These are phyloP conservation scores for Sander vitreus DNA, from an alignment of 2,113 vertebrate genomes.

Conservation along the genomic window DNA sequence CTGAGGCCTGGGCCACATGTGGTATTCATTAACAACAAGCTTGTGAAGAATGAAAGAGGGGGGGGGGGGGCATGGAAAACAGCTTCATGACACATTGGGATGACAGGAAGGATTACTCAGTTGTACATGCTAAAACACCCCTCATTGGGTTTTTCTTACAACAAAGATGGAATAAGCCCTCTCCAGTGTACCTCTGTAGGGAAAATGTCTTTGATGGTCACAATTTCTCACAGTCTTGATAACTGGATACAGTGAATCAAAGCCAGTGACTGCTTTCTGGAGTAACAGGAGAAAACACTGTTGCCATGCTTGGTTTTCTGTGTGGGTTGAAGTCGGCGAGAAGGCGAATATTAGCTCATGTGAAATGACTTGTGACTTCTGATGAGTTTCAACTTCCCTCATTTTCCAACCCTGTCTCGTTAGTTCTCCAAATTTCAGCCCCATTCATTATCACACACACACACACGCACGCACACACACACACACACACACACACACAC, in stretches of 20 bases:
- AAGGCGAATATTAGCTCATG: conserved; percentile 61
- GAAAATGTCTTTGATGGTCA: conserved; percentile 62
- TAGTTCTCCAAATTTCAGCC: conserved; percentile 58
- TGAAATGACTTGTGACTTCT: conserved; percentile 62
- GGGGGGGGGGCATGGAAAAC: conserved; percentile 75
- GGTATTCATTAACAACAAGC: conserved; percentile 84
- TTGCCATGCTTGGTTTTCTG: conserved; percentile 59
- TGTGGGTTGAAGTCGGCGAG: conserved; percentile 62
- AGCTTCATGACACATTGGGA: conserved; percentile 83
- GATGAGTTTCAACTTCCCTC: conserved; percentile 54
- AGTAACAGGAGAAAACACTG: conserved; percentile 58
- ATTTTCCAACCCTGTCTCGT: conserved; percentile 44
- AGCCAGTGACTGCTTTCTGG: conserved; percentile 39
- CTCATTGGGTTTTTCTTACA: conserved; percentile 58
- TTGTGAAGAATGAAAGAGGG: conserved; percentile 69
- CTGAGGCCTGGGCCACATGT: conserved; percentile 76
- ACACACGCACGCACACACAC: not conserved
- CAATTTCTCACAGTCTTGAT: conserved; percentile 59
- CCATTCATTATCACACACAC: conserved; percentile 56
- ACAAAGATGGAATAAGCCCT: conserved; percentile 45
- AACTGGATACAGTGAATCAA: conserved; percentile 48
- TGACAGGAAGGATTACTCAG: conserved; percentile 80
- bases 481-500: conserved; percentile 1
- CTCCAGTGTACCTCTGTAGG: conserved; percentile 65
- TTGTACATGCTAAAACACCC: conserved; percentile 70